phyloP scores from a whole-genome alignment of 2,888 invertebrate genomes.

The Ephialtes manifestator region DNA sequence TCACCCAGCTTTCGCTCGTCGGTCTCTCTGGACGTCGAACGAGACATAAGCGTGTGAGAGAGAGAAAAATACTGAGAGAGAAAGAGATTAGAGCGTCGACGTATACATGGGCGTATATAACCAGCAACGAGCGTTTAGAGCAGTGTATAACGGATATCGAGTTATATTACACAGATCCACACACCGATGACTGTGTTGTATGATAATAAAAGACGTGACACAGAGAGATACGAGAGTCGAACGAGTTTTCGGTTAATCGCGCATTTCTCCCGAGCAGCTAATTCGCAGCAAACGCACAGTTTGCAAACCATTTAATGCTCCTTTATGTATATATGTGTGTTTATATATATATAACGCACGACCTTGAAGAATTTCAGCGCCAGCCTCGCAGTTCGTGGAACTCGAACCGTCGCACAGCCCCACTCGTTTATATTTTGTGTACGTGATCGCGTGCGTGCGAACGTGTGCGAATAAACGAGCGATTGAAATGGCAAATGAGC shows the following conservation, averaged over 20 bases:
- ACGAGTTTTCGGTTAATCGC: constrained; percentile 41
- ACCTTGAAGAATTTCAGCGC: constrained; percentile 65
- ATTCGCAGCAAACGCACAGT: constrained; percentile 10
- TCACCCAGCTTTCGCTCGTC: constrained; percentile 60
- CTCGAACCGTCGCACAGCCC: constrained; percentile 32
- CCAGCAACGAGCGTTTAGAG: constrained; percentile 44
- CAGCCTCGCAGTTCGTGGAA: constrained; percentile 61
- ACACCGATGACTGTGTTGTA: constrained; percentile 47
- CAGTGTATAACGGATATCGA: constrained; percentile 56
- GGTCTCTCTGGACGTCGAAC: constrained; percentile 34
- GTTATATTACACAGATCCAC: constrained; percentile 56
- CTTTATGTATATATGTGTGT: not conserved
- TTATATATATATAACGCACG: constrained; percentile 9
- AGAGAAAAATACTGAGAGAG: not conserved
- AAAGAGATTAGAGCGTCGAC: constrained; percentile 41
- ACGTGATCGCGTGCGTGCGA: constrained; percentile 42
- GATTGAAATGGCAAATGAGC: constrained; percentile 60
- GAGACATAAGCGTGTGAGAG: constrained; percentile 3
- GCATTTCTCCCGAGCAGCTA: constrained; percentile 17
- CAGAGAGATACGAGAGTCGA: constrained; percentile 13
- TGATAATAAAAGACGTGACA: constrained; percentile 49
- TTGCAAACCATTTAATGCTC: constrained; percentile 5
- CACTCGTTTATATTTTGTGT: constrained; percentile 40
- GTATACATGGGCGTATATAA: constrained; percentile 52
- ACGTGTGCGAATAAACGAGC: constrained; percentile 22